Evolutionary conservation across 2,888 invertebrate species (phyloP), one percentile per base, ranked within the genome.

Genomic region (Geophilus truncorum): DNA sequence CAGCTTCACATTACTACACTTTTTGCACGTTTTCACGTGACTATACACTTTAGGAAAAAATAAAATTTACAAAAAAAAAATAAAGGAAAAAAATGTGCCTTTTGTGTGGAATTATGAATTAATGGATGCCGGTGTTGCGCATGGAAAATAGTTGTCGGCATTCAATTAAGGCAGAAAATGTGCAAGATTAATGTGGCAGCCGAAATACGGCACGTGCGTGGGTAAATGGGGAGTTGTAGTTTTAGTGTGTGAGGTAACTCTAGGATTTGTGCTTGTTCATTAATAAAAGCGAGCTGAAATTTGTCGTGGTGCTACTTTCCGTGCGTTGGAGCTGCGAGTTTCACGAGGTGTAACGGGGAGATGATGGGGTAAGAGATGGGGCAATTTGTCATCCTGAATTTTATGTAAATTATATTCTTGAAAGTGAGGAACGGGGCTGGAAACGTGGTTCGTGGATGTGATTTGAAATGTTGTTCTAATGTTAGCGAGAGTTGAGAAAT

Each of bases 191-290:
- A 40, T 40, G 40, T 40, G 15, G 40, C 40, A 40, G n/a, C n/a
- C n/a, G n/a, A n/a, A n/a, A n/a, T n/a, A n/a, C n/a, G n/a, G n/a
- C n/a, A n/a, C 40, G 40, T 40, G 40, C 40, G n/a, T 15, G 40
- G n/a, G 40, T n/a, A 40, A 40, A 40, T n/a, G 40, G 40, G 40
- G 40, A 40, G 40, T 40, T 40, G n/a, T 15, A 40, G 40, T 40
- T 40, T 40, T 40, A n/a, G 10, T 40, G 40, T 40, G 57, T 6
- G 18, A 62, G 10, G 57, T 9, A 62, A 62, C 21, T 62, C 21
- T n/a, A 23, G 18, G 57, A 62, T 62, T 62, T 62, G 57, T 62
- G 57, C 57, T 62, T 62, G 57, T 62, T 62, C 57, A 62, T 62
- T 18, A 18, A 62, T 62, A 62, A 62, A 62, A 21, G 21, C 21